These are phyloP conservation scores for Solen grandis DNA, from an alignment of 1,140 invertebrate genomes.

Conservation along the genomic window DNA sequence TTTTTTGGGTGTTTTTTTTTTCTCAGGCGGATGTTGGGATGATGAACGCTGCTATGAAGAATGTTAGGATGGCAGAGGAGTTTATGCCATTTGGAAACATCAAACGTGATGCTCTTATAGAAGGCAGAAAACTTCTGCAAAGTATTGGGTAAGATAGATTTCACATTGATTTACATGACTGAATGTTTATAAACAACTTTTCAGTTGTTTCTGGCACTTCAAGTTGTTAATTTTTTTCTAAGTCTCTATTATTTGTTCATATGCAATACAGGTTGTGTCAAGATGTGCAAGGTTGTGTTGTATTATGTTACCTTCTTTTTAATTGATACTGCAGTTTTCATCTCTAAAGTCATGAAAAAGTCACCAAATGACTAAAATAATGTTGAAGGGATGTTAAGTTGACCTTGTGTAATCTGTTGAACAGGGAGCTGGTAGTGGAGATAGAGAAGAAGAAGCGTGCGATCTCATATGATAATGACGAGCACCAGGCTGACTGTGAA, in stretches of 20 bases:
- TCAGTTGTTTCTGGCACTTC: too few species aligned
- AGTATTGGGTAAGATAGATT: slow-evolving; percentile 70
- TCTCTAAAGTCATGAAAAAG: too few species aligned
- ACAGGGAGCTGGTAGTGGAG: slow-evolving; percentile 68
- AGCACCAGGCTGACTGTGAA: slow-evolving; percentile 51
- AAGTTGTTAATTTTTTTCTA: too few species aligned
- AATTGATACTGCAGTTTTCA: too few species aligned
- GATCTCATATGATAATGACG: slow-evolving; percentile 45
- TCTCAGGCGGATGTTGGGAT: slow-evolving; percentile 74
- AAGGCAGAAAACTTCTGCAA: slow-evolving; percentile 74
- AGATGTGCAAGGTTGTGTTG: too few species aligned
- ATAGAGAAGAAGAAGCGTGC: slow-evolving; percentile 63
- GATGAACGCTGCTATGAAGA: slow-evolving; percentile 70
- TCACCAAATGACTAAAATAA: not conserved
- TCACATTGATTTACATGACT: not conserved
- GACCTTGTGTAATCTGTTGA: slow-evolving; percentile 39
- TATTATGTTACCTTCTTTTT: too few species aligned
- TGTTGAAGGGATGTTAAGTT: not conserved
- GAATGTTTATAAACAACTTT: too few species aligned
- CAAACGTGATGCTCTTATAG: slow-evolving; percentile 73
- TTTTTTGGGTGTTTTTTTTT: not conserved
- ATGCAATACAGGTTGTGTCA: too few species aligned
- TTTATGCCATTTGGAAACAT: slow-evolving; percentile 79
- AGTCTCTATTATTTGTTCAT: too few species aligned
- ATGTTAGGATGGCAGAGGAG: slow-evolving; percentile 67